Conservation (phyloP, 2,888 invertebrate genomes). For the Drymonia ruficornis region DNA sequence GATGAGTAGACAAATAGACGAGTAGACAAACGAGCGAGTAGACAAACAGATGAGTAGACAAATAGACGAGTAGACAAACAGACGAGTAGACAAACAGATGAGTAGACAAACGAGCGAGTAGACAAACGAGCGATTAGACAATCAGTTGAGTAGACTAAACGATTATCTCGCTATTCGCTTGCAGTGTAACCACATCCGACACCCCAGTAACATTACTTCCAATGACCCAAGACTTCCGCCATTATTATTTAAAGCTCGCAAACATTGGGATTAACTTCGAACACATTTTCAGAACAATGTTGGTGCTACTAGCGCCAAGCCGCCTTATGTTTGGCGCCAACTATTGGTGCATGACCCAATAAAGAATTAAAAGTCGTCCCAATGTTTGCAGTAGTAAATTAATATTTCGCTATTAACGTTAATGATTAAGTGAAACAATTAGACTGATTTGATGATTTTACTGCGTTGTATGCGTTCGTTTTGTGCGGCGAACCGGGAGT, state of each 20-base stretch:
- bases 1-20: slow-evolving; percentile 1
- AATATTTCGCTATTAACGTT: slow-evolving; percentile 30
- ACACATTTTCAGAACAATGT: not conserved
- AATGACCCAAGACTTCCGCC: slow-evolving; percentile 22
- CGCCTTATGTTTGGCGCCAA: no score
- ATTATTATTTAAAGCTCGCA: slow-evolving; percentile 7
- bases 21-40: not conserved
- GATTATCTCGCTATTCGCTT: not conserved
- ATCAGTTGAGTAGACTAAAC: no score
- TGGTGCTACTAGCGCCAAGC: no score
- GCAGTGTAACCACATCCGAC: not conserved
- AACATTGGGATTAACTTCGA: slow-evolving; percentile 14
- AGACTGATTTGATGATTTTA: slow-evolving; percentile 71
- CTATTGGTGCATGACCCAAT: no score
- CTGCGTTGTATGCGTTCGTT: slow-evolving; percentile 10
- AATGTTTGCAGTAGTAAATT: slow-evolving; percentile 7
- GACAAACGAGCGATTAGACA: no score
- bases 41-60: no score
- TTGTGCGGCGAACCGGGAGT: slow-evolving; percentile 3
- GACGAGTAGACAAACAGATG: no score
- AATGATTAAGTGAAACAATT: slow-evolving; percentile 66
- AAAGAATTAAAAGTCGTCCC: not conserved
- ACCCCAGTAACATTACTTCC: slow-evolving; percentile 23
- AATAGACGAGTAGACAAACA: no score
- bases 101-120: no score